Base-by-base conservation (phyloP, 2,797 vertebrate genomes). In the Artibeus jamaicensis region DNA sequence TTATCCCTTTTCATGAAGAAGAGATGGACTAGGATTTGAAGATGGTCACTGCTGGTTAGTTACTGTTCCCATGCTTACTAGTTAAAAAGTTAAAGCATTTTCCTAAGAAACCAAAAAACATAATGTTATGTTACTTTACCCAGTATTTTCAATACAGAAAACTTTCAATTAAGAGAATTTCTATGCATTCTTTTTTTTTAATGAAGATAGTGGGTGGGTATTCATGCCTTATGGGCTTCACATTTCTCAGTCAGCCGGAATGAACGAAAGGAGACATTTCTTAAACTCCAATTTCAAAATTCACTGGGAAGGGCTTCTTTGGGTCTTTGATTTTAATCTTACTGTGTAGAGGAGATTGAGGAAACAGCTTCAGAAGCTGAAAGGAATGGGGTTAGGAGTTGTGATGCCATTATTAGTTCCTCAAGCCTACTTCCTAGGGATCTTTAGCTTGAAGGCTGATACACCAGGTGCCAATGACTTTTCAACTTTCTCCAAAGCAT, bases 321-420 rank as follows among this genome's bases (percentile, higher is more conserved):
- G 42, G 2, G 48, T 74, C 24, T 94, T 78, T 71, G 7, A 73
- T 29, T n/a, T 86, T 32, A 65, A 57, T 39, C 39, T 29, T 5
- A 12, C 1, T 50, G 0, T 34, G 2, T 21, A 67, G 5, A 6
- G 9, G 19, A 55, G 32, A 62, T 1, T 9, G 4, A 21, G 5
- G 57, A 85, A 18, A 34, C 6, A 76, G 9, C 4, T 9, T 67
- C 53, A 50, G 24, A 59, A 32, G 32, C 22, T 59, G 16, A 9
- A n/a, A 68, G n/a, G 24, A 76, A 77, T 67, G 24, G 18, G 16
- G 8, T 93, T 34, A 24, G 1, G 4, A 6, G 32, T 37, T 19
- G 7, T 55, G 16, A 76, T 59, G 53, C 3, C 3, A 86, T 1
- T 46, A 10, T 86, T 71, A 84, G 26, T 39, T 87, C 15, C 9